A percentile compares a stretch with the other conserved stretches of the same genome.
phyloP scores from a whole-genome alignment of 1,140 invertebrate genomes.

The Charaxes varanes region DNA sequence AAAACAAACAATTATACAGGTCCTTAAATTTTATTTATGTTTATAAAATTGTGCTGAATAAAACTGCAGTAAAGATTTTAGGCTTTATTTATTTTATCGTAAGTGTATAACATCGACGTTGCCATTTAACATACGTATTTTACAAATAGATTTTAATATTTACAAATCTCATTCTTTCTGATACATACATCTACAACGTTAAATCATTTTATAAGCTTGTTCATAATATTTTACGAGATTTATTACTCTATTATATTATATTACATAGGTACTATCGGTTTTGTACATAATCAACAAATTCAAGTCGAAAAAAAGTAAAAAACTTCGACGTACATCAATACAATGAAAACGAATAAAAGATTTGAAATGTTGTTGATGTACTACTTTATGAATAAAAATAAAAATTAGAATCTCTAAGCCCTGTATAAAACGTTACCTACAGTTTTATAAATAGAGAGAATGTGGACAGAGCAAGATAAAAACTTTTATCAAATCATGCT shows the following conservation, averaged over 20 bases:
- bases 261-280: conserved; percentile 9
- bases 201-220: conserved; percentile 34
- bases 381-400: conserved; percentile 14
- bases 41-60: too few species aligned
- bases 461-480: conserved; percentile 59
- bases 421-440: conserved; percentile 62
- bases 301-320: conserved; percentile 7
- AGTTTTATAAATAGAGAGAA: conserved; percentile 46
- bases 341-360: background rate
- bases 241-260: conserved; percentile 20
- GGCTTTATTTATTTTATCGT: conserved; percentile 64
- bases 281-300: conserved; percentile 21
- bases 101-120: conserved; percentile 71
- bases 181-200: conserved; percentile 36
- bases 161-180: conserved; percentile 52
- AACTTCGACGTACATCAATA: background rate
- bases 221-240: conserved; percentile 33
- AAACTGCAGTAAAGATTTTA: conserved; percentile 19
- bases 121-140: conserved; percentile 64
- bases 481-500: conserved; percentile 43
- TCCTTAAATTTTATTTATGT: too few species aligned
- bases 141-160: conserved; percentile 71
- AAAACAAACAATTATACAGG: too few species aligned
- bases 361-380: conserved; percentile 20
- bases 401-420: conserved; percentile 39